Evolutionary conservation across 2,888 invertebrate genomes (phyloP), one percentile per base, ranked within the genome.

Genomic region (Ochropleura plecta): DNA sequence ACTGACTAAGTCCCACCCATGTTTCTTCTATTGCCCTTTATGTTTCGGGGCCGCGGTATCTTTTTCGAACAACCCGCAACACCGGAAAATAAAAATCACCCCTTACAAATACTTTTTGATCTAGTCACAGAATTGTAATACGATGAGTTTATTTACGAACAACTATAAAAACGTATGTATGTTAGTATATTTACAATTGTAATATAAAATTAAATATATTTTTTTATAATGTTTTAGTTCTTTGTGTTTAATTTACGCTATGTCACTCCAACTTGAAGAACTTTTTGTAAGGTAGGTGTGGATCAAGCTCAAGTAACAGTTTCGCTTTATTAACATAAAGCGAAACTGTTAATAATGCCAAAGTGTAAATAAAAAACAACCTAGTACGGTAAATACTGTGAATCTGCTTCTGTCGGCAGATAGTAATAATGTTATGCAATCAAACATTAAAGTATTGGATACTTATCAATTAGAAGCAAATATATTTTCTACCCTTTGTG

Each of bases 101-200:
- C 8, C 14, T 44, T 62, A 12, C 44, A 0, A 14, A n/a, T 30
- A 51, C 18, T n/a, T 62, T 79, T 81, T 44, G 60, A 84, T 84
- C 84, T 81, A 81, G 81, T 81, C 84, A 70, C 66, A 67, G 59
- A 80, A 55, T 67, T 84, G 40, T 55, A 73, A 72, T 42, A 42
- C 20, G 30, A 30, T 65, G n/a, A 70, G 48, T 48, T 60, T 77
- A 57, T 68, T 44, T 53, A 53, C 16, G 10, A 49, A 20, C 30
- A 62, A 7, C 12, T 42, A 40, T 51, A 9, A 48, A 63, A 55
- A 44, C 0, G 0, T 55, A 51, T 46, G 18, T 42, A 18, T 30
- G 14, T 53, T 30, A 30, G 30, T 30, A 30, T 30, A 55, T 77
- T 83, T 53, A 59, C 40, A 68, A 68, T 78, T 83, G 20, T 67